A percentile compares a stretch with the other conserved stretches of the same genome.
These are phyloP conservation scores for Lontra canadensis DNA, from an alignment of 2,113 vertebrate genomes.

Conservation along the genomic window DNA sequence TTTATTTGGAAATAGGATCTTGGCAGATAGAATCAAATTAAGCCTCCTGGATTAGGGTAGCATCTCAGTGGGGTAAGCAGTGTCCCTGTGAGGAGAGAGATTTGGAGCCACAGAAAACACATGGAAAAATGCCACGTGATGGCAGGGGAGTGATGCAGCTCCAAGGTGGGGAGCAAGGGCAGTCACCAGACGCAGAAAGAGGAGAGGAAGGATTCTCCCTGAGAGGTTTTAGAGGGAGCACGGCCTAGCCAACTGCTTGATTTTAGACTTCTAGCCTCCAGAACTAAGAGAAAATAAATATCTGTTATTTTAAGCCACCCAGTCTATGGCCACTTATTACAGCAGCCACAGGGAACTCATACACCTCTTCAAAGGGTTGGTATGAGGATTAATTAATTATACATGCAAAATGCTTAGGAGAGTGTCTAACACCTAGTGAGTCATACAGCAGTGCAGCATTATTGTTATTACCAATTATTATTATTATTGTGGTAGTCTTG, in stretches of 20 bases:
- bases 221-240: neutral
- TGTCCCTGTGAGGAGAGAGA: neutral
- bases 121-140: fast-evolving
- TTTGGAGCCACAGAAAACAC: neutral
- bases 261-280: neutral
- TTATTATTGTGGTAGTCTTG: neutral
- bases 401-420: too few relatives aligned
- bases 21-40: neutral
- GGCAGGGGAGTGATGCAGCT: neutral
- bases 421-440: neutral
- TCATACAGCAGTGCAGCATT: fast-evolving
- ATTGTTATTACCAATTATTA: too few relatives aligned
- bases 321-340: neutral
- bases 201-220: neutral
- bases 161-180: neutral
- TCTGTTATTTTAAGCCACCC: neutral
- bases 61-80: neutral
- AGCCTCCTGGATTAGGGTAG: neutral
- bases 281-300: fast-evolving
- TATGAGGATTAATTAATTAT: neutral
- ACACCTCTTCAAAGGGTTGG: neutral
- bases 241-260: neutral
- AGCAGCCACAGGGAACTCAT: neutral
- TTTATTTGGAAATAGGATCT: neutral
- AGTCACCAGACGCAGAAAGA: neutral